Conservation (phyloP, 2,797 vertebrate genomes). For the Alosa sapidissima region DNA sequence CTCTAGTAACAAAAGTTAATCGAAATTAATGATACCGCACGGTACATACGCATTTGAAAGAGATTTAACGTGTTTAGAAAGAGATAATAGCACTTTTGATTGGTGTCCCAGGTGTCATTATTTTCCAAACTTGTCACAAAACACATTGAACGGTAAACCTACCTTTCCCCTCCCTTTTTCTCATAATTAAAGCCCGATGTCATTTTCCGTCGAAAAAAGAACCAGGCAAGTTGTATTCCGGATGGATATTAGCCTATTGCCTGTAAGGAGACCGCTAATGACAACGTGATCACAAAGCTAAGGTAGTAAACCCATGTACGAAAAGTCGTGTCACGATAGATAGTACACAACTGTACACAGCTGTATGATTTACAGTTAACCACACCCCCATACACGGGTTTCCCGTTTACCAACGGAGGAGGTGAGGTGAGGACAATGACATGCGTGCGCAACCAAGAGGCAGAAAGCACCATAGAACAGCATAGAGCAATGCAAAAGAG, state of each 20-base stretch:
- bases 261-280: not conserved
- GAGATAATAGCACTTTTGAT: not conserved
- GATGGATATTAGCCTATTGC: not conserved
- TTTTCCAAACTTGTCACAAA: not conserved
- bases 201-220: conserved; percentile 53
- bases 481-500: too few species aligned
- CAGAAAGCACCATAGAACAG: too few species aligned
- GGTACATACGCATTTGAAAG: not conserved
- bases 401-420: too few species aligned
- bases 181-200: conserved; percentile 41
- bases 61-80: not conserved
- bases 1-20: not conserved
- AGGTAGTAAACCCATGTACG: too few species aligned
- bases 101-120: not conserved
- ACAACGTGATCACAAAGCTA: too few species aligned
- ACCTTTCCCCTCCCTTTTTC: conserved; percentile 56
- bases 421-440: too few species aligned
- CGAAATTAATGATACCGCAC: not conserved
- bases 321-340: too few species aligned
- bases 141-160: conserved; percentile 30
- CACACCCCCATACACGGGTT: too few species aligned
- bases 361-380: too few species aligned
- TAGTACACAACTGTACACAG: too few species aligned
- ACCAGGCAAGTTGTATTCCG: not conserved
- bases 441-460: too few species aligned